Base-by-base conservation (phyloP, 1,140 invertebrate species). In the Chrysopa pallens region DNA sequence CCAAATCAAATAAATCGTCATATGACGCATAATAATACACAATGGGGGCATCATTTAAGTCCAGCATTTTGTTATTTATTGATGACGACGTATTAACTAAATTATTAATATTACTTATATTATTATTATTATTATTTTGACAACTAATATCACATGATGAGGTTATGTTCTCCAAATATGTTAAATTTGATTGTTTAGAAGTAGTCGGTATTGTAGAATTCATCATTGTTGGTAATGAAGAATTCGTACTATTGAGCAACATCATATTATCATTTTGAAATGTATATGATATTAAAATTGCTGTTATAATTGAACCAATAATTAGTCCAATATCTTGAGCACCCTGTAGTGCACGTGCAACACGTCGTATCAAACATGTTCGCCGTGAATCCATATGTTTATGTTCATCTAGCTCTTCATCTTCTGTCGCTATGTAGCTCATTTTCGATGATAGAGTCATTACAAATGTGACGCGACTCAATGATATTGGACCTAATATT, bases 321-420 rank as follows among this genome's bases (percentile, higher is more conserved):
- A 74, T 67, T 6, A 75, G 53, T 0, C 74, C 73, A 11, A 72
- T 50, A 44, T 75, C 72, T 48, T 74, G 70, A n/a, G 73, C 67
- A 1, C 66, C 65, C 46, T 70, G 59, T 1, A 66, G 51, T 9
- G 57, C 61, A 51, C 11, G 58, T 61, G 64, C 41, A 0, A 63
- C 57, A 40, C 64, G 54, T 17, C 60, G 42, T 38, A 70, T 35
- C 27, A 64, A 50, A 43, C 60, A 45, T 48, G 65, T 54, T 48
- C 62, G 50, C 54, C 60, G 59, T 40, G 54, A 44, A 56, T 62
- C 46, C 52, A 48, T 11, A 59, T 51, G 13, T 64, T 54, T 5
- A 62, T 55, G 11, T 54, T 73, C 51, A 50, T 69, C 48, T 47
- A 68, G 53, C 55, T 74, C 60, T 49, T 73, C 63, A 51, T 61